Percentiles rank a stretch among this genome's conserved stretches.
Conservation (phyloP, 2,797 vertebrate species). For the Meriones psammophilus region DNA sequence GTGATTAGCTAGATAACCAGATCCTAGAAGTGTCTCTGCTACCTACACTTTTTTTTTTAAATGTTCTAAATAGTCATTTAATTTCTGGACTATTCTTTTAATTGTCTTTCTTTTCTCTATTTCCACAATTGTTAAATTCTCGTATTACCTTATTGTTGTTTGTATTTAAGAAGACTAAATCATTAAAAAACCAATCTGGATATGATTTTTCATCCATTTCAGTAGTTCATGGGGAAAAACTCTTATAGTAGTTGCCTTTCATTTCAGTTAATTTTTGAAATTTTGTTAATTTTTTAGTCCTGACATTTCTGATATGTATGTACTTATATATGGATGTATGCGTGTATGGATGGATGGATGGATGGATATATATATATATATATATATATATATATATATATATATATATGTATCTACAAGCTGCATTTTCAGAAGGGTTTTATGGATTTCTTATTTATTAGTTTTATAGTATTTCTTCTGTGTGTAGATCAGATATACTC, state of each 20-base stretch:
- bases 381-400: too few species aligned
- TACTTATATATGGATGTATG: not conserved
- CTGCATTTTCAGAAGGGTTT: not conserved
- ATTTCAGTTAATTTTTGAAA: not conserved
- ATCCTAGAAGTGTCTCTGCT: not conserved
- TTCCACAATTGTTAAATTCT: not conserved
- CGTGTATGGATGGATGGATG: not conserved
- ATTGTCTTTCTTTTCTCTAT: not conserved
- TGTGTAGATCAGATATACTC: not conserved
- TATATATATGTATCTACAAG: too few species aligned
- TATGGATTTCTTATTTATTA: not conserved
- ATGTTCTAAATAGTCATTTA: not conserved
- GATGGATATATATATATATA: too few species aligned
- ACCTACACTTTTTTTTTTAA: not conserved
- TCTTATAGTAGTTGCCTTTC: not conserved
- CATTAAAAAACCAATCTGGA: not conserved
- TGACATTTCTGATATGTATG: not conserved
- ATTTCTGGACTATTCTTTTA: slow-evolving; percentile 26
- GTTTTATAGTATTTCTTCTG: not conserved
- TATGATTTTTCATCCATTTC: not conserved
- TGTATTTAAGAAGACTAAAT: not conserved
- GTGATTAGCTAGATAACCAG: not conserved
- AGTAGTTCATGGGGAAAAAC: not conserved
- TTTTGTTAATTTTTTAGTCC: not conserved
- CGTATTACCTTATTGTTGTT: not conserved